phyloP scores from a whole-genome alignment of 2,888 invertebrate species.

The Lathronympha strigana region DNA sequence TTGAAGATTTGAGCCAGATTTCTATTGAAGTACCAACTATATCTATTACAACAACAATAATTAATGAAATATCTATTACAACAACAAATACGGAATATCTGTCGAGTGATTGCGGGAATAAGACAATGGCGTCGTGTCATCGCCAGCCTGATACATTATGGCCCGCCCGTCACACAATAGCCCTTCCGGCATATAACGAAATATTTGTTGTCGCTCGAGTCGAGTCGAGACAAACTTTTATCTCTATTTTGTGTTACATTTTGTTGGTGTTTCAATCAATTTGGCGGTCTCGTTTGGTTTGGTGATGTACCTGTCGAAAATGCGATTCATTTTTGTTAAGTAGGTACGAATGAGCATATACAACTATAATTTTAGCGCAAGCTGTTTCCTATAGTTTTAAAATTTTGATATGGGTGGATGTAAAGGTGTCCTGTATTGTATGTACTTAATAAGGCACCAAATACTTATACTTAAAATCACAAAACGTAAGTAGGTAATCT shows the following conservation, averaged over 20 bases:
- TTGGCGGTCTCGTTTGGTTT: too few species aligned
- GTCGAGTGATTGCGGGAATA: slow-evolving; percentile 20
- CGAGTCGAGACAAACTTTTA: slow-evolving; percentile 8
- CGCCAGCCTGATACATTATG: slow-evolving; percentile 32
- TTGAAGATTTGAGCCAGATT: background rate
- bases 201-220: slow-evolving; percentile 20
- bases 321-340: too few species aligned
- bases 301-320: too few species aligned
- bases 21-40: background rate
- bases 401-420: too few species aligned
- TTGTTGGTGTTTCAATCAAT: background rate
- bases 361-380: too few species aligned
- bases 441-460: too few species aligned
- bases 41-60: slow-evolving; percentile 1
- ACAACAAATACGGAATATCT: slow-evolving; percentile 8
- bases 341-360: too few species aligned
- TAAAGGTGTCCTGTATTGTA: too few species aligned
- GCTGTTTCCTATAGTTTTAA: too few species aligned
- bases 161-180: slow-evolving; percentile 36
- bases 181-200: slow-evolving; percentile 25
- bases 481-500: too few species aligned
- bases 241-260: slow-evolving; percentile 7
- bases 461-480: too few species aligned
- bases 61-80: background rate
- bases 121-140: slow-evolving; percentile 30